Conservation (phyloP, 2,888 invertebrate species). For the Cephus nigrinus region DNA sequence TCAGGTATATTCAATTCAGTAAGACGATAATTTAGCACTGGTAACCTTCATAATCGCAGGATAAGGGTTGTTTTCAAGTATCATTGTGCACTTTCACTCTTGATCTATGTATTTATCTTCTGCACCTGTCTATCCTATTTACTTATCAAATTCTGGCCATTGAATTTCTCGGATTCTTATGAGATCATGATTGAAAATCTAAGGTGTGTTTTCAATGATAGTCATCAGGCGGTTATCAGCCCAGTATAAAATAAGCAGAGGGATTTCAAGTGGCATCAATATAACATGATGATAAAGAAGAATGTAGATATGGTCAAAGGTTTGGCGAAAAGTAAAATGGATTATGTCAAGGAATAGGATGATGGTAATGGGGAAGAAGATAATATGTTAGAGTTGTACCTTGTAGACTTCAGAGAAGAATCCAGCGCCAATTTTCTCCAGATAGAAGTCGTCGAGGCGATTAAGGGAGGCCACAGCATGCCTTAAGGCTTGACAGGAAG, state of each 20-base stretch:
- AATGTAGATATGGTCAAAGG: conserved; percentile 8
- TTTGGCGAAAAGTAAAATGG: conserved; percentile 6
- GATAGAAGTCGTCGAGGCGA: conserved; percentile 92
- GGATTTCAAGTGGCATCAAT: background rate
- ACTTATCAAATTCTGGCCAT: background rate
- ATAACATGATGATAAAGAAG: background rate
- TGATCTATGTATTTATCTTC: background rate
- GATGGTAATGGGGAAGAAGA: background rate
- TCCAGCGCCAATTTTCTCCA: conserved; percentile 93
- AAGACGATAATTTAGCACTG: background rate
- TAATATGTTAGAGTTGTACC: conserved; percentile 70
- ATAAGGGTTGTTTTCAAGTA: background rate
- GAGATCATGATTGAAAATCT: background rate
- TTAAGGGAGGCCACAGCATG: conserved; percentile 93
- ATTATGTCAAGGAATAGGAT: background rate
- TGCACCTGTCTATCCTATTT: background rate
- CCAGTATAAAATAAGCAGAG: background rate
- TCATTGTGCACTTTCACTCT: background rate
- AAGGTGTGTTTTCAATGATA: background rate
- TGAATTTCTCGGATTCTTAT: background rate
- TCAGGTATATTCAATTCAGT: conserved; percentile 9
- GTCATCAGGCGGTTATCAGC: background rate
- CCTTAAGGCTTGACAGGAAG: conserved; percentile 89
- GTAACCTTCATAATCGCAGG: background rate
- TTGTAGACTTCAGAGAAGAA: conserved; percentile 99